Evolutionary conservation across 2,888 invertebrate species (phyloP).

Genomic region (Punctoribates punctum): DNA sequence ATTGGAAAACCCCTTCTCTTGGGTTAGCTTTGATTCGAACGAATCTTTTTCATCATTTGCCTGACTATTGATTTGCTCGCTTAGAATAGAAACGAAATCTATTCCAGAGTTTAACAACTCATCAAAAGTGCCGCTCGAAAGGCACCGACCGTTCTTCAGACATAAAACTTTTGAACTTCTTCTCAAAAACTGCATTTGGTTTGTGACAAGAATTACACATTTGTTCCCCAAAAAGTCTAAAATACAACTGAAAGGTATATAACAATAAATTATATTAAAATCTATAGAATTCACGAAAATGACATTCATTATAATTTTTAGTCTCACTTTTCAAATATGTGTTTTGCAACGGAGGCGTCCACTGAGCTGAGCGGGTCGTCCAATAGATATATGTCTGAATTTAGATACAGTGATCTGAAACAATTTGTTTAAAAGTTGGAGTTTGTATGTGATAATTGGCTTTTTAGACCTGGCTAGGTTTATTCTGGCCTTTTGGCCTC

Average conservation of each 20-base stretch:
- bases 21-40: too few relatives aligned
- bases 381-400: slow-evolving; percentile 48
- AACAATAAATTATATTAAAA: not conserved
- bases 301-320: not conserved
- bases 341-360: slow-evolving; percentile 48
- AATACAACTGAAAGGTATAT: slow-evolving; percentile 51
- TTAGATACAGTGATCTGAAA: slow-evolving; percentile 46
- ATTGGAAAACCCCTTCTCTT: not conserved
- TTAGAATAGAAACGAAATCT: slow-evolving; percentile 41
- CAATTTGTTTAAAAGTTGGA: not conserved
- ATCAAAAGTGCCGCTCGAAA: slow-evolving; percentile 46
- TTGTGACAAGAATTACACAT: slow-evolving; percentile 57
- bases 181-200: slow-evolving; percentile 57
- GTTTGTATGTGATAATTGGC: slow-evolving; percentile 60
- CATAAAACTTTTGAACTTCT: slow-evolving; percentile 54
- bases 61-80: not conserved
- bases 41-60: too few relatives aligned
- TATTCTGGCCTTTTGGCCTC: slow-evolving; percentile 83
- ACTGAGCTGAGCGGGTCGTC: slow-evolving; percentile 49
- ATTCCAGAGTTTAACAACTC: slow-evolving; percentile 45
- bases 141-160: slow-evolving; percentile 50
- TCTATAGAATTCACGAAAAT: not conserved
- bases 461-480: slow-evolving; percentile 54
- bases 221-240: slow-evolving; percentile 53
- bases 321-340: slow-evolving; percentile 47